phyloP scores from a whole-genome alignment of 1,140 invertebrate species.

The Paraescarpia echinospica region DNA sequence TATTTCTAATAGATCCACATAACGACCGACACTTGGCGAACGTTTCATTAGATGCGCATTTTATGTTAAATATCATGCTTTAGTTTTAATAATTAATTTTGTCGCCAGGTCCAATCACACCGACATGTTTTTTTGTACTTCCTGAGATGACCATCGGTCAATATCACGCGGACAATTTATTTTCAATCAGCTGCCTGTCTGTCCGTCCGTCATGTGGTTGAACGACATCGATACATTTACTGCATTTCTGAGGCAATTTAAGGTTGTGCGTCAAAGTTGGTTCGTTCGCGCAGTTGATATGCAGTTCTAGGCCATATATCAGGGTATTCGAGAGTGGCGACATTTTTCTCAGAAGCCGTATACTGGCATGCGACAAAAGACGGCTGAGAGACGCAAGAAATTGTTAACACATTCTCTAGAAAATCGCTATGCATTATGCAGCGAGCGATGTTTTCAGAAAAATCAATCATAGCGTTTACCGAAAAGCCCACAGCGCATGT shows the following conservation, averaged over 20 bases:
- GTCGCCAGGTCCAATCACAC: background rate
- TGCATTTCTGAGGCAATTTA: background rate
- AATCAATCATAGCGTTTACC: background rate
- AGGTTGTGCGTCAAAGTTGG: background rate
- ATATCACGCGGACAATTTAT: background rate
- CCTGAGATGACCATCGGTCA: background rate
- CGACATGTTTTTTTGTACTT: background rate
- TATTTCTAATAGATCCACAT: too few relatives aligned
- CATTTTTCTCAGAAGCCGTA: background rate
- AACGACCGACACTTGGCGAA: background rate
- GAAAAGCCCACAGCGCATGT: background rate
- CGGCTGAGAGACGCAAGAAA: background rate
- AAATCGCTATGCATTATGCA: conserved; percentile 1
- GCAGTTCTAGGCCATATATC: background rate
- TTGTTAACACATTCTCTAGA: background rate
- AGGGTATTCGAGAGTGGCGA: background rate
- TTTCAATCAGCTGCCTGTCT: background rate
- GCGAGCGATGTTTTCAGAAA: background rate
- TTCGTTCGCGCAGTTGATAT: background rate
- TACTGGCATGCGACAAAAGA: background rate
- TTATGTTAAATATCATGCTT: background rate
- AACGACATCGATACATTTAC: background rate
- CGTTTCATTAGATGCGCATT: background rate
- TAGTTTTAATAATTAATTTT: background rate
- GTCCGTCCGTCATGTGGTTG: background rate